A percentile compares a stretch with the other conserved stretches of the same genome.
phyloP scores from a whole-genome alignment of 2,113 vertebrate genomes.

The Gavia stellata region DNA sequence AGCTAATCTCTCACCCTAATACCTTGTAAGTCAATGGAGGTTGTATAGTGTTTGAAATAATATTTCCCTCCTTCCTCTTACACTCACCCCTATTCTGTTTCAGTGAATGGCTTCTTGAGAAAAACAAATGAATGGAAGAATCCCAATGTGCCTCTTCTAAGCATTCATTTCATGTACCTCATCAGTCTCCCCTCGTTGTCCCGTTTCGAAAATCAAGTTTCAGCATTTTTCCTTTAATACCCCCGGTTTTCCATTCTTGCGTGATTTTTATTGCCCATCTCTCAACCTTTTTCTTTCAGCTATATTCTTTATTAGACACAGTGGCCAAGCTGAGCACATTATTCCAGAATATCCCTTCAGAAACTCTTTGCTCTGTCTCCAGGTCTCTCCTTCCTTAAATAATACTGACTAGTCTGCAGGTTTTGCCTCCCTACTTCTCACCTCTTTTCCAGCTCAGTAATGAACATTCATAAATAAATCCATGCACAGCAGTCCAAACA shows the following conservation, averaged over 20 bases:
- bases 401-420: background rate
- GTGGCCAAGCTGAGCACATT: background rate
- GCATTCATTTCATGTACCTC: background rate
- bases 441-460: background rate
- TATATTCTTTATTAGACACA: background rate
- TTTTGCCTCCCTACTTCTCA: background rate
- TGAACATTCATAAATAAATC: background rate
- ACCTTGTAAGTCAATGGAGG: background rate
- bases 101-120: background rate
- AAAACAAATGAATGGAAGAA: background rate
- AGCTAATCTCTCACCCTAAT: background rate
- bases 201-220: background rate
- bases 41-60: background rate
- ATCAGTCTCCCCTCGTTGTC: background rate
- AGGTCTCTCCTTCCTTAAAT: constrained; percentile 1
- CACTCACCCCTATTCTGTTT: background rate
- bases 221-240: background rate
- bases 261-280: background rate
- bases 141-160: background rate
- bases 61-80: background rate
- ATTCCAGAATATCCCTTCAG: background rate
- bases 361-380: background rate
- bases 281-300: background rate
- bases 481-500: background rate
- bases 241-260: background rate